phyloP scores from a whole-genome alignment of 2,888 invertebrate genomes.

The Eumerus sabulonum region DNA sequence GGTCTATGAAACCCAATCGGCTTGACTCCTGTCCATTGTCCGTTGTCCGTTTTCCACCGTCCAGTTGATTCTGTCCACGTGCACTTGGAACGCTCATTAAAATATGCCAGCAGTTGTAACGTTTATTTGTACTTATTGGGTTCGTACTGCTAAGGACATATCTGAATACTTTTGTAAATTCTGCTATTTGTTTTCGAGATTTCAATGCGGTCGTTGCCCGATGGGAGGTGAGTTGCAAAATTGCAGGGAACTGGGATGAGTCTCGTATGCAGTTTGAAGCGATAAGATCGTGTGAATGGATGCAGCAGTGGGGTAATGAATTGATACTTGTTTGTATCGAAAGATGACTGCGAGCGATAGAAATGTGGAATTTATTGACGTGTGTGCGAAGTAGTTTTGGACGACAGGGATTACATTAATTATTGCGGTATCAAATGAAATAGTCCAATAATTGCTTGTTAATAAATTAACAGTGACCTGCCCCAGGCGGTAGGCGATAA shows the following conservation, averaged over 20 bases:
- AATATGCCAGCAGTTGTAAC: constrained; percentile 45
- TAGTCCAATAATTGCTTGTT: constrained; percentile 36
- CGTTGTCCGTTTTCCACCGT: no score
- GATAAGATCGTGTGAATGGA: constrained; percentile 50
- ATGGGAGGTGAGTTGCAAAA: no score
- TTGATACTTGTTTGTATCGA: constrained; percentile 11
- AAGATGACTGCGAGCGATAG: constrained; percentile 24
- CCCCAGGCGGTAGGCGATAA: no score
- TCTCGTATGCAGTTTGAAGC: not conserved
- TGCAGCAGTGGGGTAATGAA: constrained; percentile 21
- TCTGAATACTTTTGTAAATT: constrained; percentile 7
- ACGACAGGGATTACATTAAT: constrained; percentile 16
- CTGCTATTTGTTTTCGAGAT: constrained; percentile 21
- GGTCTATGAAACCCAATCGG: no score
- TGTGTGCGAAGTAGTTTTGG: not conserved
- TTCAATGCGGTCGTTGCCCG: constrained; percentile 25
- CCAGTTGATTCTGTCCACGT: no score
- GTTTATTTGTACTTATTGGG: constrained; percentile 34
- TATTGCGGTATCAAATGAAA: constrained; percentile 21
- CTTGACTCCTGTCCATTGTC: no score
- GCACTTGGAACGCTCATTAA: constrained; percentile 37
- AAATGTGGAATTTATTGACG: constrained; percentile 24
- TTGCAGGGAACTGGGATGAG: no score
- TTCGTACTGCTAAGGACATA: constrained; percentile 24
- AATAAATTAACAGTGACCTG: constrained; percentile 37